phyloP scores from a whole-genome alignment of 2,113 vertebrate genomes.

The Cololabis saira region DNA sequence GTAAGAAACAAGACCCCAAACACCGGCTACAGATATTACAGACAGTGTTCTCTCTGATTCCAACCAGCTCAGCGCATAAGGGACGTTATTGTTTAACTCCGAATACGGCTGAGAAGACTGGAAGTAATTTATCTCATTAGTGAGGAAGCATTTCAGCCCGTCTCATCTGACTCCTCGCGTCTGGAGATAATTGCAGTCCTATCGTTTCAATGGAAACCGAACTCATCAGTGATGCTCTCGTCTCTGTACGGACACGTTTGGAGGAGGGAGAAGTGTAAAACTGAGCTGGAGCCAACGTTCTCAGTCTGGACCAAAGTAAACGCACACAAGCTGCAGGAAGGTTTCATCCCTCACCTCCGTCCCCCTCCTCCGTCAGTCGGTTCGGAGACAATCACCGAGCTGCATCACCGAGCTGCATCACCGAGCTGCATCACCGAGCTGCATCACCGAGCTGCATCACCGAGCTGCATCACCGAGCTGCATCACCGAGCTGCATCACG shows the following conservation, averaged over 20 bases:
- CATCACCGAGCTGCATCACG: too few species aligned
- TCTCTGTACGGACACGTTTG: neutral
- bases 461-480: too few species aligned
- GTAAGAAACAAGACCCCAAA: slow-evolving; percentile 17
- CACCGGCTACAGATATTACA: slow-evolving; percentile 9
- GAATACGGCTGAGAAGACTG: slow-evolving; percentile 1
- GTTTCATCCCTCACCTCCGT: neutral
- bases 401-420: too few species aligned
- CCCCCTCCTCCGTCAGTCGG: neutral
- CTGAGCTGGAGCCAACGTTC: too few species aligned
- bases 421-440: too few species aligned
- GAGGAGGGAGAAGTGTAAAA: too few species aligned
- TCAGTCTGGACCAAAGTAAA: too few species aligned
- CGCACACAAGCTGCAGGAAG: neutral
- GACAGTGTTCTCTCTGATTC: slow-evolving; percentile 5
- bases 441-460: too few species aligned
- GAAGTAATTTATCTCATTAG: slow-evolving; percentile 14
- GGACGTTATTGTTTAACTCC: slow-evolving; percentile 2
- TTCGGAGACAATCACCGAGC: too few species aligned
- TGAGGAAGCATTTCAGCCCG: slow-evolving; percentile 3
- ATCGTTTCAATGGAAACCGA: slow-evolving; percentile 30
- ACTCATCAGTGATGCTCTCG: slow-evolving; percentile 26
- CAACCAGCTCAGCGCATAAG: neutral
- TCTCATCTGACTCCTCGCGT: neutral
- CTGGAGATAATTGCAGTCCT: slow-evolving; percentile 29